These are phyloP conservation scores for Pheosia tremula DNA, from an alignment of 2,888 invertebrate species.

Conservation along the genomic window DNA sequence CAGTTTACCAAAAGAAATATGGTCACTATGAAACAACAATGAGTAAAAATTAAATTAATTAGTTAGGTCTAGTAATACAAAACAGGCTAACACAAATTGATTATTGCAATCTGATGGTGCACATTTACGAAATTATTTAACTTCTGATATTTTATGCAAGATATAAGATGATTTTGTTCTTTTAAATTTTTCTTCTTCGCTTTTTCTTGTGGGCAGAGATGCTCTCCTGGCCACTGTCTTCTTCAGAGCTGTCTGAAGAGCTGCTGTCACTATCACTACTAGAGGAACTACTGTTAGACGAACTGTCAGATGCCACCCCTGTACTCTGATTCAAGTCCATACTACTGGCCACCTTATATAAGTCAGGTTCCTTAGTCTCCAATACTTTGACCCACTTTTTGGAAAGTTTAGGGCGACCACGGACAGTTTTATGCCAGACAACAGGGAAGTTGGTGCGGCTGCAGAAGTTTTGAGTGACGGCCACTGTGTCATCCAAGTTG, in stretches of 20 bases:
- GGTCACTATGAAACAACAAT: conserved; percentile 56
- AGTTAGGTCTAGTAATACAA: conserved; percentile 71
- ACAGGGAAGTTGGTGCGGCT: conserved; percentile 98
- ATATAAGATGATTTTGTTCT: conserved; percentile 55
- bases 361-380: conserved; percentile 89
- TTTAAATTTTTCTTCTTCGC: conserved; percentile 86
- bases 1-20: conserved; percentile 53
- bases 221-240: conserved; percentile 95
- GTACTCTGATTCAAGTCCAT: conserved; percentile 94
- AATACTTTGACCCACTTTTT: conserved; percentile 93
- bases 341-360: conserved; percentile 91
- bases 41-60: conserved; percentile 52
- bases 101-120: conserved; percentile 45
- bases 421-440: conserved; percentile 98
- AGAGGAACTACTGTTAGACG: conserved; percentile 94
- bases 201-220: conserved; percentile 93
- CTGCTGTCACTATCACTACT: conserved; percentile 86
- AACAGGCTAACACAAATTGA: conserved; percentile 55
- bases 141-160: conserved; percentile 46
- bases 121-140: conserved; percentile 34
- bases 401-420: conserved; percentile 97
- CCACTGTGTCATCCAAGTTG: conserved; percentile 97
- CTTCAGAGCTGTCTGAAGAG: conserved; percentile 83
- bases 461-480: conserved; percentile 99
- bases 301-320: conserved; percentile 97